A percentile compares a stretch with the other conserved stretches of the same genome.
phyloP scores from a whole-genome alignment of 2,113 vertebrate species.

The Atrichornis clamosus region DNA sequence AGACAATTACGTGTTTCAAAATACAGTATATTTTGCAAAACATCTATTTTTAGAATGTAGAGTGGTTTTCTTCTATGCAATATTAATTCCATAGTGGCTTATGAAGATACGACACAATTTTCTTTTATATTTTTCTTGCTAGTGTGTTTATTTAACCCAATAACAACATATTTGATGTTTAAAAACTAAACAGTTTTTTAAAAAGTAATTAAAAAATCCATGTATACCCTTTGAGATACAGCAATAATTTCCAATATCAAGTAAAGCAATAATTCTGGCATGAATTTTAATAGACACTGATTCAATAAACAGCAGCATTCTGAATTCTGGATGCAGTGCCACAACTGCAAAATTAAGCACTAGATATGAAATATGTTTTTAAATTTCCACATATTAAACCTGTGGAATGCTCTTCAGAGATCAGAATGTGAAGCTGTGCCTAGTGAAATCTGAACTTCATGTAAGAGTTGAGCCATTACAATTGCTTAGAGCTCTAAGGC shows the following conservation, averaged over 20 bases:
- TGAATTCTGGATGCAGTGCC: not conserved
- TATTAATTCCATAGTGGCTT: not conserved
- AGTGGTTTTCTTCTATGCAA: not conserved
- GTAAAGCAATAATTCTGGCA: not conserved
- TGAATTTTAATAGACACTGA: not conserved
- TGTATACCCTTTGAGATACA: not conserved
- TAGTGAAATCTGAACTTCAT: not conserved
- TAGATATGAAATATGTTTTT: not conserved
- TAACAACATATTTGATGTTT: not conserved
- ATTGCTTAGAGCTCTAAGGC: not conserved
- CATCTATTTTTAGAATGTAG: not conserved
- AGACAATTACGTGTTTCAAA: not conserved
- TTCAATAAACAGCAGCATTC: not conserved
- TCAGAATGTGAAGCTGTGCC: not conserved
- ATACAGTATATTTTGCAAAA: not conserved
- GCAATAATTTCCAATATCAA: not conserved
- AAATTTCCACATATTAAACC: not conserved
- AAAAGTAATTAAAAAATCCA: not conserved
- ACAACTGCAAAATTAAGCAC: not conserved
- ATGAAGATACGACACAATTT: not conserved
- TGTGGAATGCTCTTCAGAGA: not conserved
- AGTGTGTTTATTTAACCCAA: not conserved
- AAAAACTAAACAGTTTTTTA: not conserved
- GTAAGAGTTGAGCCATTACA: not conserved
- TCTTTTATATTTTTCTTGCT: not conserved